Evolutionary conservation across 2,113 vertebrate genomes (phyloP), one percentile per base, ranked within the genome.

Genomic region (Crotalus tigris): DNA sequence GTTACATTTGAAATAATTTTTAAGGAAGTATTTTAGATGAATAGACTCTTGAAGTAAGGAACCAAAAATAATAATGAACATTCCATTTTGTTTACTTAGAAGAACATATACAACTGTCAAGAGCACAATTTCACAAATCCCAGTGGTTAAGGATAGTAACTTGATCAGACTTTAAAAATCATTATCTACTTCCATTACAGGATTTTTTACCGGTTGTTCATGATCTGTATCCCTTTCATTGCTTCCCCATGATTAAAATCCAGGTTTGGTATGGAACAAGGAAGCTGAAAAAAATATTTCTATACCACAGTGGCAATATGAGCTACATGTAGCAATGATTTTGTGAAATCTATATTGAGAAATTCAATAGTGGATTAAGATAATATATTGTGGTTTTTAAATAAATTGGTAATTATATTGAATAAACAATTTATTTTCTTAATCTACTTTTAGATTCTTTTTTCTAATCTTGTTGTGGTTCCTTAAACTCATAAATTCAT

Each of bases 251-350:
- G 69, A 87, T 88, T 64, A 24, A 89, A 92, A 26, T 64, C 51
- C 81, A 61, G 59, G 87, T 87, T 89, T 53, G 51, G 39, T 87
- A 89, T 92, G 33, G 87, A 88, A 55, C 86, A 88, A 13, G 88
- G 91, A 92, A 88, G 51, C 46, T 89, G 87, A 92, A 85, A 55
- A 53, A 58, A 58, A 91, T n/a, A 57, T 46, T 87, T 85, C 91
- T 92, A 58, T 87, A 89, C 51, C 64, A 46, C 59, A 92, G 29
- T 26, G n/a, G 59, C 59, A 75, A 26, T 54, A 33, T 92, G 87
- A 75, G 33, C 46, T 88, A 15, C 64, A 92, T 54, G 49, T n/a
- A 39, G 86, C 86, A 92, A 69, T 92, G 54, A 46, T 64, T 92
- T 54, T 88, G 87, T 75, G 61, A 92, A 92, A 89, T 81, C 51